Base-by-base conservation (phyloP, 2,888 invertebrate species). In the Gastracanthus pulcherrimus region DNA sequence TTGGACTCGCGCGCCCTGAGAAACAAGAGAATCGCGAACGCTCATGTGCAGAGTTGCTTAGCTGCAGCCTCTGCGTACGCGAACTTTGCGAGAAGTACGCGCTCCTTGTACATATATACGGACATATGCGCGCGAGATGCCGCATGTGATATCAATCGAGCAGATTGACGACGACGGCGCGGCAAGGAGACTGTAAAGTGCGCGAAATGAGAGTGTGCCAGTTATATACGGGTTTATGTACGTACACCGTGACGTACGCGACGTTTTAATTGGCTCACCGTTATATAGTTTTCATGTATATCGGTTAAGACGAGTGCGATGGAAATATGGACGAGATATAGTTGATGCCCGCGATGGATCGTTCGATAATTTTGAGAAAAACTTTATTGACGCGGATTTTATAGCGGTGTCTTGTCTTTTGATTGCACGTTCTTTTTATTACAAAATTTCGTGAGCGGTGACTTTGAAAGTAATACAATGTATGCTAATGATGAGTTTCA, bases 121-220 rank as follows among this genome's bases (percentile, higher is more conserved):
- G n/a, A n/a, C n/a, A n/a, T n/a, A n/a, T n/a, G n/a, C n/a, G n/a
- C n/a, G n/a, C n/a, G 7, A 48, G 9, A 19, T n/a, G 11, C 0
- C 48, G 74, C 31, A 48, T 29, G 9, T 76, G 51, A 34, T 34
- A 64, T 66, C 13, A 67, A 58, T 72, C 72, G 9, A n/a, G 38
- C 66, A 38, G 41, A 41, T 76, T 76, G 55, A 36, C 16, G 31
- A 23, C n/a, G n/a, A n/a, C n/a, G 51, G 51, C 3, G 4, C 58
- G 31, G 16, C 58, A 26, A n/a, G n/a, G n/a, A 45, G 48, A 48
- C 48, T 23, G 48, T 34, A 45, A 34, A 64, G 64, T 64, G 66
- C 64, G 75, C n/a, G 75, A 75, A 34, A 51, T 31, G 36, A 58
- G 62, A 36, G 9, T 64, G 74, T 36, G 48, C 75, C 51, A 51